Conservation (phyloP, 1,140 invertebrate species). For the Ostrea denselamellosa region DNA sequence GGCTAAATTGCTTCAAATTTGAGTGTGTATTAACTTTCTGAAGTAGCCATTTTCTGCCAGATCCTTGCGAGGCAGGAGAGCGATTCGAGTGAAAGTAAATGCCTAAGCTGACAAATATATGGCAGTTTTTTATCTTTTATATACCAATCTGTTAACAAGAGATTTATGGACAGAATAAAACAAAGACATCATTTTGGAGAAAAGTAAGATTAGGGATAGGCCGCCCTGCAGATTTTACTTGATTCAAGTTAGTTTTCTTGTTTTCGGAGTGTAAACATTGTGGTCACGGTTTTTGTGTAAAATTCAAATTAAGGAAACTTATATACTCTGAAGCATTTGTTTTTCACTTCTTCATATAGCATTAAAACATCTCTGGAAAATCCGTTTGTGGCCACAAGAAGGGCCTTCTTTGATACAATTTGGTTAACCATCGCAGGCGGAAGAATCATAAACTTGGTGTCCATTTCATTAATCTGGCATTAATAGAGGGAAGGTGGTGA, state of each 20-base stretch:
- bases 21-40: conserved; percentile 36
- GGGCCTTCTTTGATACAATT: not conserved
- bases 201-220: conserved; percentile 2
- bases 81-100: conserved; percentile 30
- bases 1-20: conserved; percentile 26
- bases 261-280: not conserved
- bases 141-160: conserved; percentile 9
- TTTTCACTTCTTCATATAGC: not conserved
- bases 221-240: not conserved
- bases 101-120: conserved; percentile 14
- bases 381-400: not conserved
- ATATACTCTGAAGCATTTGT: not conserved
- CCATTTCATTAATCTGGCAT: no score
- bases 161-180: conserved; percentile 34
- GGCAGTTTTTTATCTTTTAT: conserved; percentile 27
- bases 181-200: not conserved
- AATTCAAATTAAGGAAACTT: conserved; percentile 24
- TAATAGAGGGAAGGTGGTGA: no score
- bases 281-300: not conserved
- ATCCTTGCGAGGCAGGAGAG: conserved; percentile 19
- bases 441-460: not conserved
- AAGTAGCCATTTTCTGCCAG: conserved; percentile 19
- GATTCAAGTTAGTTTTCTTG: conserved; percentile 12
- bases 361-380: conserved; percentile 8
- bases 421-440: not conserved